Conservation (phyloP, 2,797 vertebrate genomes). For the Salarias fasciatus region DNA sequence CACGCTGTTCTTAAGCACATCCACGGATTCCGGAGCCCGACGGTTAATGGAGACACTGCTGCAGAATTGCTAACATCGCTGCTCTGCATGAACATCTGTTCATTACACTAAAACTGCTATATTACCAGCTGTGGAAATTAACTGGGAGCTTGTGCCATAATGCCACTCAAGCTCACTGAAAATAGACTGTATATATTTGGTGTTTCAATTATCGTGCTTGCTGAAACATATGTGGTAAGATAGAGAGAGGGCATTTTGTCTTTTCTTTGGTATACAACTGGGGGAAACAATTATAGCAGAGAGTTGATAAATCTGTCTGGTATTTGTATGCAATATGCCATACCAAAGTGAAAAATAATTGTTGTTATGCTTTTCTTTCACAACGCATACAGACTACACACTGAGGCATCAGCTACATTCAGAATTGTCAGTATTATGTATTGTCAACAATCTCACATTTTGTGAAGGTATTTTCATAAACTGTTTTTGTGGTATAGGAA, state of each 20-base stretch:
- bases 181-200: conserved; percentile 20
- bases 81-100: conserved; percentile 72
- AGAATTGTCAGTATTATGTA: too few species aligned
- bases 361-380: too few species aligned
- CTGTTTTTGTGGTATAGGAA: too few species aligned
- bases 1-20: conserved; percentile 55
- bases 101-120: conserved; percentile 52
- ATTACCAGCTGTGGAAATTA: conserved; percentile 58
- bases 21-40: conserved; percentile 45
- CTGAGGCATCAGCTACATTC: too few species aligned
- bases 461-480: too few species aligned
- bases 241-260: not conserved
- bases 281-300: not conserved
- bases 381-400: too few species aligned
- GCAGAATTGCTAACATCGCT: conserved; percentile 60
- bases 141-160: conserved; percentile 30
- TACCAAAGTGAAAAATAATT: too few species aligned
- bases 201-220: conserved; percentile 15
- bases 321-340: not conserved
- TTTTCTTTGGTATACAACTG: not conserved
- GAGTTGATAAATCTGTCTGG: not conserved
- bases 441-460: too few species aligned
- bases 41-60: conserved; percentile 41
- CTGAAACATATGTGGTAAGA: conserved; percentile 5
- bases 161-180: conserved; percentile 19